Base-by-base conservation (phyloP, 2,113 vertebrate genomes). In the Cygnus buccinator region DNA sequence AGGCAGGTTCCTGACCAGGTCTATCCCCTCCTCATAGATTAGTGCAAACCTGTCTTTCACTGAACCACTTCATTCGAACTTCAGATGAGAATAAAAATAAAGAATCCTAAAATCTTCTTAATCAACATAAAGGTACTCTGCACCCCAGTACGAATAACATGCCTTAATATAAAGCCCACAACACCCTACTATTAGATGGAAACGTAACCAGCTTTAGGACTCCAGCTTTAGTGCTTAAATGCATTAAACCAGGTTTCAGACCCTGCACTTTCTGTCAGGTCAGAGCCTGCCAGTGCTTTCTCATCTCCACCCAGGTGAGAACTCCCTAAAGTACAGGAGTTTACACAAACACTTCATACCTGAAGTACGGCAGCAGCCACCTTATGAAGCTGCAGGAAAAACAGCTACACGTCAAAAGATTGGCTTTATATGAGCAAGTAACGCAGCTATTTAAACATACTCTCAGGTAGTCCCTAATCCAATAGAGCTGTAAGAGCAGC, bases 381-480 rank as follows among this genome's bases (percentile, higher is more conserved):
- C 33, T 67, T 31, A n/a, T 17, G 20, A 71, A 71, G 16, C 62
- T 33, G 9, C 71, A 85, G 8, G 0, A 6, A 83, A 91, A 85
- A n/a, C 37, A 37, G 17, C 35, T 52, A 39, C 52, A 55, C 20
- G 46, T 25, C 50, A 65, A n/a, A 35, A 46, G 33, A 52, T 33
- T 37, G 46, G 48, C 33, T 81, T 76, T 75, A 55, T 43, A 63
- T 13, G 29, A 33, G 75, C 75, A 83, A 75, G n/a, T 50, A 85
- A 59, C 46, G 20, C 91, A 87, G 83, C 67, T 72, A 11, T 33
- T 87, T 19, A 68, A 92, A 43, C 67, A 79, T 16, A 75, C 29
- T 87, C 81, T 79, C 79, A 72, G 86, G 91, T 65, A 92, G 52
- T 50, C 54, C 66, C 83, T 92, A 55, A 95, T 82, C 89, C 82